Conservation (phyloP, 2,797 vertebrate species). For the Oreochromis grahami region DNA sequence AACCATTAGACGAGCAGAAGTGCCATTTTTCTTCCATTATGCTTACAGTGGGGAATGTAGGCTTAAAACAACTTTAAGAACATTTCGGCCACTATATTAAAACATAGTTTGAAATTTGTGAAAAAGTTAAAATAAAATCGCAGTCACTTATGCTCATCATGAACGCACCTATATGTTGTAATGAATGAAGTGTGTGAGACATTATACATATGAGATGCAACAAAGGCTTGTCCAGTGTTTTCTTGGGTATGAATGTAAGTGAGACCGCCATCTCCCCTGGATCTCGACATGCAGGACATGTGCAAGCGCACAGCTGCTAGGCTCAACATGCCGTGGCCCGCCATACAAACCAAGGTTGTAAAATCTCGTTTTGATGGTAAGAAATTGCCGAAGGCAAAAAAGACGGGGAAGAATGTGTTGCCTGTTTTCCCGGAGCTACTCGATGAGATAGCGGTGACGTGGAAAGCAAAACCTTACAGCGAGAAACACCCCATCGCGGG, state of each 20-base stretch:
- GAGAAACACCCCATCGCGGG: too few species aligned
- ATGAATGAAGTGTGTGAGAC: not conserved
- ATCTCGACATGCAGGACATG: too few species aligned
- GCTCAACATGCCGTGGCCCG: rapidly evolving
- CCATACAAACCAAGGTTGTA: too few species aligned
- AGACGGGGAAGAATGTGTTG: too few species aligned
- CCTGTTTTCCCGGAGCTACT: too few species aligned
- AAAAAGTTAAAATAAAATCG: not conserved
- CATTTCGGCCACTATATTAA: not conserved
- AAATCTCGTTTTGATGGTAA: rapidly evolving
- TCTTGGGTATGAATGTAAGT: not conserved
- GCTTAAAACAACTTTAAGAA: not conserved
- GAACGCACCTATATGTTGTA: not conserved
- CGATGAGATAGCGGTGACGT: too few species aligned
- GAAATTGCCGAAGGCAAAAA: too few species aligned
- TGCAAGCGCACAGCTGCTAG: too few species aligned
- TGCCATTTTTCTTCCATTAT: not conserved
- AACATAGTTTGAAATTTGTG: not conserved
- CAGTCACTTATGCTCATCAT: not conserved
- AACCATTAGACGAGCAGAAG: not conserved
- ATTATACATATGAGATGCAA: not conserved
- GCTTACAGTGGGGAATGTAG: not conserved
- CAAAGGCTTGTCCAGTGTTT: not conserved
- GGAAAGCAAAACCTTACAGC: too few species aligned
- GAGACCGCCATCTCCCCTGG: not conserved